phyloP scores from a whole-genome alignment of 2,888 invertebrate species.

The Andrena haemorrhoa region DNA sequence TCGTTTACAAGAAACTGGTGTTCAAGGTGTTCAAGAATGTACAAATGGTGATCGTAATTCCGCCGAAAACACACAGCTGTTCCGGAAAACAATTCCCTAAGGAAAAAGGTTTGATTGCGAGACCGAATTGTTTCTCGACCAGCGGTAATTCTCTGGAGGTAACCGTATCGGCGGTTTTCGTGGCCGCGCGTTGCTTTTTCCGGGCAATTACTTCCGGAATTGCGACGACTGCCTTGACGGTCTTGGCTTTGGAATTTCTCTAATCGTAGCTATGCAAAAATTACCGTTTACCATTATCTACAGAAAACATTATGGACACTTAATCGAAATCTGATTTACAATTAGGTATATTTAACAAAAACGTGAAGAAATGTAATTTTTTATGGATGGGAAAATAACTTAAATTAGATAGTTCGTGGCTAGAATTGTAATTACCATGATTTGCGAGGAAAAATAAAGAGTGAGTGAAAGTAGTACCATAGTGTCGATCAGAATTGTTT shows the following conservation, averaged over 20 bases:
- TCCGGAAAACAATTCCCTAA: not conserved
- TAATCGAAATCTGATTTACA: not conserved
- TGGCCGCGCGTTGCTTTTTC: conserved; percentile 65
- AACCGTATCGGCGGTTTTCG: conserved; percentile 54
- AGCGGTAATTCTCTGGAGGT: conserved; percentile 7
- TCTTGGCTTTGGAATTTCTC: not conserved
- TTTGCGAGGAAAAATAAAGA: no score
- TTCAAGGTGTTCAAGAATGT: not conserved
- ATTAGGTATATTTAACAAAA: not conserved
- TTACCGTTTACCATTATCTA: not conserved
- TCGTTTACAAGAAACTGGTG: no score
- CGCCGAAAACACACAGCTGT: not conserved
- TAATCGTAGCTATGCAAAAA: not conserved
- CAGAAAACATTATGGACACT: not conserved
- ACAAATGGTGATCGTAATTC: conserved; percentile 1
- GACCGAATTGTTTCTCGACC: not conserved
- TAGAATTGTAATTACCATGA: no score
- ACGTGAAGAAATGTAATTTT: not conserved
- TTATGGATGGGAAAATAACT: not conserved
- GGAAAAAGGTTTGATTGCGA: not conserved
- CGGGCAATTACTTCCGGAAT: conserved; percentile 68
- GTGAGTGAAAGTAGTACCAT: no score
- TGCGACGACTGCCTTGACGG: conserved; percentile 48
- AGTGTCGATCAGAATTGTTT: no score
- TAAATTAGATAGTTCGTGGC: no score